Percentiles rank a stretch among this genome's conserved stretches.
These are phyloP conservation scores for Cenopis cana DNA, from an alignment of 2,888 invertebrate genomes.

Conservation along the genomic window DNA sequence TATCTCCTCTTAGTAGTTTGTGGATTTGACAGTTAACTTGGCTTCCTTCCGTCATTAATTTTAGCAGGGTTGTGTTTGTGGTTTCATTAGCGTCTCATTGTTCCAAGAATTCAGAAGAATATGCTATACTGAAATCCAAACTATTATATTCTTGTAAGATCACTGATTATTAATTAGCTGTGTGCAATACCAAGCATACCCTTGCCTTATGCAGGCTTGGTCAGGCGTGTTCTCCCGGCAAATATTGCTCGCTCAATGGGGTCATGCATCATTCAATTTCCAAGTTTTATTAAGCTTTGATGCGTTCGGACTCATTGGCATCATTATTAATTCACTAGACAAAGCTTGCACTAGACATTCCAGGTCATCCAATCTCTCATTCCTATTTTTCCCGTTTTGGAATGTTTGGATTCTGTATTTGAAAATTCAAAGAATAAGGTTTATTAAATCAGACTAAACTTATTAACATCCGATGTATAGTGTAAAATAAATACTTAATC, in stretches of 20 bases:
- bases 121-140: background rate
- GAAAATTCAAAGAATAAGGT: background rate
- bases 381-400: background rate
- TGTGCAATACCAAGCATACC: background rate
- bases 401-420: background rate
- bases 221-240: constrained; percentile 21
- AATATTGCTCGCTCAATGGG: background rate
- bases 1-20: too few species aligned
- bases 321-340: background rate
- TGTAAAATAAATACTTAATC: background rate
- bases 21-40: constrained; percentile 14
- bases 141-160: constrained; percentile 3
- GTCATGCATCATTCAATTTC: constrained; percentile 3
- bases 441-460: background rate
- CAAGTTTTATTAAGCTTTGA: background rate
- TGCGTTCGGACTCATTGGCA: background rate
- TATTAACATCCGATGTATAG: background rate
- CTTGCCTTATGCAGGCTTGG: constrained; percentile 10
- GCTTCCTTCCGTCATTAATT: constrained; percentile 28
- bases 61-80: constrained; percentile 24
- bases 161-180: background rate
- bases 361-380: background rate
- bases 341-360: background rate
- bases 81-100: constrained; percentile 5
- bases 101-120: background rate